These are phyloP conservation scores for Rhinoderma darwinii DNA, from an alignment of 2,113 vertebrate genomes.

Conservation along the genomic window DNA sequence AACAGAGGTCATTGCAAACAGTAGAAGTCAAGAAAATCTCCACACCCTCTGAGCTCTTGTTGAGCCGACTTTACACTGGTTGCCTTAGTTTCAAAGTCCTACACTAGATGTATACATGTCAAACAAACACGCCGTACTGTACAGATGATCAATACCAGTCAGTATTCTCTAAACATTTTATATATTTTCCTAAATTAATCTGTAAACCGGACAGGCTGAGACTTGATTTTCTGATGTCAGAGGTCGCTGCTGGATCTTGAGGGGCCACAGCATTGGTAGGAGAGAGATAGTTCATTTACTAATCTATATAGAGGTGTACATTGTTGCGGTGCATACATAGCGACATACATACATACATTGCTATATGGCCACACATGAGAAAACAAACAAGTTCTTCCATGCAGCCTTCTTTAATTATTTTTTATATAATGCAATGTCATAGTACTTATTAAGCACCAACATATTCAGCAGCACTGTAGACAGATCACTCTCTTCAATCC, in stretches of 20 bases:
- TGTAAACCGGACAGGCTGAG: conserved; percentile 25
- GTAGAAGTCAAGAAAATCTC: not conserved
- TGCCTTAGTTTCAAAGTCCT: not conserved
- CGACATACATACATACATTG: too few species aligned
- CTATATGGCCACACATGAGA: too few species aligned
- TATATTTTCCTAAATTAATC: conserved; percentile 6
- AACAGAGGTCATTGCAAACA: not conserved
- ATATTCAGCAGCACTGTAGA: too few species aligned
- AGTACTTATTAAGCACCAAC: too few species aligned
- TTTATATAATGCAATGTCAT: too few species aligned
- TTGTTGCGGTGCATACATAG: too few species aligned
- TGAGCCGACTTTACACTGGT: not conserved
- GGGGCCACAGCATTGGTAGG: not conserved
- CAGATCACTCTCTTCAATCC: too few species aligned
- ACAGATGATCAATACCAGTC: not conserved
- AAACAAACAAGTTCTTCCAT: too few species aligned
- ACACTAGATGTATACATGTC: not conserved
- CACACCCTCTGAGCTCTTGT: not conserved
- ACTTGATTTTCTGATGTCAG: conserved; percentile 3
- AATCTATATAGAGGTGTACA: not conserved
- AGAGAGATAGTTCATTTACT: not conserved
- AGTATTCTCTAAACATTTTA: not conserved
- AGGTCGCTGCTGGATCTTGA: not conserved
- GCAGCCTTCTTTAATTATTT: too few species aligned
- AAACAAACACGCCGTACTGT: too few species aligned